These are phyloP conservation scores for Poeciliopsis infans DNA, from an alignment of 2,797 vertebrate genomes.

Conservation along the genomic window DNA sequence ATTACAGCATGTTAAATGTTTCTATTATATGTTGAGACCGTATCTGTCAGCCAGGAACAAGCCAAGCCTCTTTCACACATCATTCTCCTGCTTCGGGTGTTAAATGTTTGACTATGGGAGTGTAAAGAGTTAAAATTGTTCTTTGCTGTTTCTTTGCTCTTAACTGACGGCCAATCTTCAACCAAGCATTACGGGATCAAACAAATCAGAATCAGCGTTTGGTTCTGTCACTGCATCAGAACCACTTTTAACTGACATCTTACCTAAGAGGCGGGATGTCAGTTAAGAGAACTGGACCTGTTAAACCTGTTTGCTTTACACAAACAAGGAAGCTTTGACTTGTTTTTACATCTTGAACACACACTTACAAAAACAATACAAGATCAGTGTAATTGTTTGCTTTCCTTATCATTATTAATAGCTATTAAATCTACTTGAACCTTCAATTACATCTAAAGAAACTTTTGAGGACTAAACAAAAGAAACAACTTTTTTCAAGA, in stretches of 20 bases:
- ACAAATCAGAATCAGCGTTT: too few species aligned
- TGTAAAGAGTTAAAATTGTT: neutral
- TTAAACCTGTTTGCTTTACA: neutral
- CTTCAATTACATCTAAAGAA: neutral
- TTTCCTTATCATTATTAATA: neutral
- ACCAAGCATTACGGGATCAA: too few species aligned
- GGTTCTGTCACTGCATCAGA: too few species aligned
- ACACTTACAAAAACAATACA: neutral
- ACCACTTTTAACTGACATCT: too few species aligned
- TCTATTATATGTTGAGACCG: neutral
- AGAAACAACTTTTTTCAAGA: neutral
- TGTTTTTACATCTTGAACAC: neutral
- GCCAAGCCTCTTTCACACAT: neutral
- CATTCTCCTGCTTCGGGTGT: too few species aligned
- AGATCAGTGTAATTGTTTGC: neutral
- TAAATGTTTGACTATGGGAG: neutral
- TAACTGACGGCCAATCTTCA: too few species aligned
- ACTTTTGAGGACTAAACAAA: neutral
- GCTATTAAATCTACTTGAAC: neutral
- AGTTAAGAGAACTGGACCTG: neutral
- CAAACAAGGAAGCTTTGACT: neutral
- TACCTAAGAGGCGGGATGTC: too few species aligned
- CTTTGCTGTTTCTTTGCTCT: neutral
- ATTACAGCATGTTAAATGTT: neutral
- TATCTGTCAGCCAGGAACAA: neutral